Percentiles rank a stretch among this genome's conserved stretches.
These are phyloP conservation scores for Lepilemur ruficaudatus DNA, from an alignment of 2,797 vertebrate genomes.

Conservation along the genomic window DNA sequence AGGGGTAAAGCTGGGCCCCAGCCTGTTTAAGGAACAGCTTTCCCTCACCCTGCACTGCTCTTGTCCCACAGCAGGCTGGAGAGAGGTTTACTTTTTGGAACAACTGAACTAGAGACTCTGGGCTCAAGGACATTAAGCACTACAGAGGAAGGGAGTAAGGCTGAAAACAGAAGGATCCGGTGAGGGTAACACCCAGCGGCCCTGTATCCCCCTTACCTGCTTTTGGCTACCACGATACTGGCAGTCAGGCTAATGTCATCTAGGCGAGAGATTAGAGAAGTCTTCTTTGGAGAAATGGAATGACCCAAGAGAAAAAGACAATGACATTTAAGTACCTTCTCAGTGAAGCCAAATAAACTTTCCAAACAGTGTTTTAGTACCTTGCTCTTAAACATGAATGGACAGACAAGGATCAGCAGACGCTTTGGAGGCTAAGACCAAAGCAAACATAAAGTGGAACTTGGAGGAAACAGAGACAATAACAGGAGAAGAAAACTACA, in stretches of 20 bases:
- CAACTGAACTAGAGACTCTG: not conserved
- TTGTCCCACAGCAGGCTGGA: not conserved
- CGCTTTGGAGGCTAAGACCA: not conserved
- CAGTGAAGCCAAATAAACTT: not conserved
- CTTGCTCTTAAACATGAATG: constrained; percentile 13
- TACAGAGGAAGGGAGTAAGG: not conserved
- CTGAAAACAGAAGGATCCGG: not conserved
- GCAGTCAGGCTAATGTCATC: not conserved
- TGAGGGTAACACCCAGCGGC: not conserved
- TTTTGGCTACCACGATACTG: not conserved
- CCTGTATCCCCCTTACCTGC: not conserved
- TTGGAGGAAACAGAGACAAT: not conserved
- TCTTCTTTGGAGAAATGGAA: constrained; percentile 9
- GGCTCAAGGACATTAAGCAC: not conserved
- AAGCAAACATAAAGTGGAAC: not conserved
- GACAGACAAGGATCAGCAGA: not conserved
- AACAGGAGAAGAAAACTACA: not conserved
- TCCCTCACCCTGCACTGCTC: not conserved
- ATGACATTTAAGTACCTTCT: not conserved
- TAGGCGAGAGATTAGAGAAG: not conserved
- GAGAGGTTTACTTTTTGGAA: not conserved
- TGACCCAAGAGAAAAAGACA: not conserved
- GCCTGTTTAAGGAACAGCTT: not conserved
- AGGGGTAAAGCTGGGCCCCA: not conserved
- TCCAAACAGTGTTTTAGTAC: not conserved